A percentile compares a stretch with the other conserved stretches of the same genome.
These are phyloP conservation scores for Onychostruthus taczanowskii DNA, from an alignment of 2,113 vertebrate species.

Conservation along the genomic window DNA sequence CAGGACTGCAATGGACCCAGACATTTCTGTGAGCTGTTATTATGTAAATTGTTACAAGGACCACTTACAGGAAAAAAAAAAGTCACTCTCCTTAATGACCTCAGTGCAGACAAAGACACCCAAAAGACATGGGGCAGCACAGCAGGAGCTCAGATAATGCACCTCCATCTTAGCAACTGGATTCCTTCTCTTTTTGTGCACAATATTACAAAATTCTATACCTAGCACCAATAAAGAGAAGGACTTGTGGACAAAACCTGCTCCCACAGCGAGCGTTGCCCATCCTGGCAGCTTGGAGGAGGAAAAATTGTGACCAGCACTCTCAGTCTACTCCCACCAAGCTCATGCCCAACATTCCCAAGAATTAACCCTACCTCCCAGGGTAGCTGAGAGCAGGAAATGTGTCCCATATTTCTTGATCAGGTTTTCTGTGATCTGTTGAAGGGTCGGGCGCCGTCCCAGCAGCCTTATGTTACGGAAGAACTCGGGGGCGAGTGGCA, in stretches of 20 bases:
- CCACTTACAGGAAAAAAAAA: not conserved
- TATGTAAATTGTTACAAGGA: not conserved
- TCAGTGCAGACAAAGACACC: not conserved
- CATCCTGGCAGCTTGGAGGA: not conserved
- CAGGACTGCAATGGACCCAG: not conserved
- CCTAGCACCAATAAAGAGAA: not conserved
- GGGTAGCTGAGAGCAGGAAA: constrained; percentile 91
- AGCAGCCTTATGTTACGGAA: constrained; percentile 93
- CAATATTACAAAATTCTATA: not conserved
- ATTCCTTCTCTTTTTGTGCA: not conserved
- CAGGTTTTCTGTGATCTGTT: constrained; percentile 93
- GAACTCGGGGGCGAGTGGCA: constrained; percentile 93
- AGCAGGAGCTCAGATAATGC: not conserved
- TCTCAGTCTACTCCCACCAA: not conserved
- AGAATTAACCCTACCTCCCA: constrained; percentile 84
- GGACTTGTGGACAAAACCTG: not conserved
- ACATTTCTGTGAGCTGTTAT: not conserved
- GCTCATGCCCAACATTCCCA: not conserved
- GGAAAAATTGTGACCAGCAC: rapidly evolving
- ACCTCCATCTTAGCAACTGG: rapidly evolving
- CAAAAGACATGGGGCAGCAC: not conserved
- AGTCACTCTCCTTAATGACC: not conserved
- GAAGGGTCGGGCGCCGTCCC: constrained; percentile 88
- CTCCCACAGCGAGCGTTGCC: rapidly evolving
- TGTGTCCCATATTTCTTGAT: constrained; percentile 99